Conservation (phyloP, 2,113 vertebrate species). For the Euleptes europaea region DNA sequence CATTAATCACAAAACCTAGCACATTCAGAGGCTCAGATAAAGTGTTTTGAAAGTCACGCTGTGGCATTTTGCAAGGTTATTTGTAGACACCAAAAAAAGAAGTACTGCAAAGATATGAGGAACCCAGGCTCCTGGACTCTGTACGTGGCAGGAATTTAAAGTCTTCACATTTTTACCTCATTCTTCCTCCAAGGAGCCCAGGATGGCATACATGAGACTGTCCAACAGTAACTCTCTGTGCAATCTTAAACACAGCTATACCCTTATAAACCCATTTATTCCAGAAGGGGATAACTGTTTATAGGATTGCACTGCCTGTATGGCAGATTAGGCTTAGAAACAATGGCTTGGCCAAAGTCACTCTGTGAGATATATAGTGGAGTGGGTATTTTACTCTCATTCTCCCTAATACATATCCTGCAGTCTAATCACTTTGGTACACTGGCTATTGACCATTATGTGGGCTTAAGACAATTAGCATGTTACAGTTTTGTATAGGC, state of each 20-base stretch:
- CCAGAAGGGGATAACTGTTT: no score
- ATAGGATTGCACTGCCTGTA: neutral
- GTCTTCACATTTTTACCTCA: neutral
- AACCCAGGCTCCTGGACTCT: neutral
- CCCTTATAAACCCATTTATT: no score
- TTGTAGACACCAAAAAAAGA: neutral
- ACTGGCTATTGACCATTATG: no score
- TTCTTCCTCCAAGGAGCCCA: neutral
- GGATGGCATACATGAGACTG: neutral
- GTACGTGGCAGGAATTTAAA: neutral
- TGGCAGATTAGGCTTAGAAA: neutral
- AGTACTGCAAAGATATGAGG: neutral
- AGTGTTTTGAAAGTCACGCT: neutral
- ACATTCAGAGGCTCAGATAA: constrained; percentile 23
- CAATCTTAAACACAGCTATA: no score
- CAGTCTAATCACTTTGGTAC: no score
- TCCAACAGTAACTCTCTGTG: neutral
- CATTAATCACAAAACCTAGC: constrained; percentile 42
- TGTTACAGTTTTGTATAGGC: neutral
- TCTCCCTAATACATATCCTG: neutral
- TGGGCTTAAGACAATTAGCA: neutral
- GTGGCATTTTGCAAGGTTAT: constrained; percentile 1
- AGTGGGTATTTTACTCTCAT: neutral
- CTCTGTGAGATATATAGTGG: neutral
- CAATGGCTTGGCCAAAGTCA: neutral